Evolutionary conservation across 2,113 vertebrate genomes (phyloP).

Genomic region (Elachura formosa): DNA sequence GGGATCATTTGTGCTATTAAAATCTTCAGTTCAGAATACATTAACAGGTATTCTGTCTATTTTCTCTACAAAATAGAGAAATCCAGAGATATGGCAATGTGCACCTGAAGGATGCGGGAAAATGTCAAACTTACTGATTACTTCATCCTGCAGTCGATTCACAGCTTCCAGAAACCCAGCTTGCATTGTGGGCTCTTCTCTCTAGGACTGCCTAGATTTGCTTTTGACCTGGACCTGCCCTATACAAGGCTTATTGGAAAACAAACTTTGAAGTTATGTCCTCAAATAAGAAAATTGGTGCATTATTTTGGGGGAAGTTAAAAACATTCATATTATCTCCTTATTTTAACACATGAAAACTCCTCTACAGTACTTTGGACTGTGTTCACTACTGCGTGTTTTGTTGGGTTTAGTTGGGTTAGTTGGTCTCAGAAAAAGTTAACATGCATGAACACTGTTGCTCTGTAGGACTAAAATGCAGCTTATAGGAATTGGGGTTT

Average conservation of each 20-base stretch:
- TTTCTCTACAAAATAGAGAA: not conserved
- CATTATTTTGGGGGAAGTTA: not conserved
- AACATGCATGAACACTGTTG: not conserved
- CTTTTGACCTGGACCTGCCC: not conserved
- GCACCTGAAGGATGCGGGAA: not conserved
- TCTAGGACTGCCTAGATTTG: not conserved
- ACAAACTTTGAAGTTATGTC: not conserved
- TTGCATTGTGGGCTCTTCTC: accelerated
- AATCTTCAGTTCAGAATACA: not conserved
- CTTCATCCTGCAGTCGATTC: not conserved
- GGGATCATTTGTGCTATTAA: not conserved
- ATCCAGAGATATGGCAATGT: not conserved
- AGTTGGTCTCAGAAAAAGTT: not conserved
- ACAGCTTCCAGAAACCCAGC: not conserved
- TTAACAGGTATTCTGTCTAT: no score
- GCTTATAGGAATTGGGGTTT: not conserved
- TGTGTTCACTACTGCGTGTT: not conserved
- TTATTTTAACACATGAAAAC: not conserved
- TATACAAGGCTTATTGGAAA: not conserved
- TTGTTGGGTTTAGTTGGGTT: not conserved
- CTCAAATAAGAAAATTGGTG: not conserved
- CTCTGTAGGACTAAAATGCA: not conserved
- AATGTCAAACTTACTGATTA: not conserved
- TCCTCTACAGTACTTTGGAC: not conserved
- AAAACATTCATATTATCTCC: not conserved